Evolutionary conservation across 2,113 vertebrate species (phyloP).

Genomic region (Osmerus eperlanus): DNA sequence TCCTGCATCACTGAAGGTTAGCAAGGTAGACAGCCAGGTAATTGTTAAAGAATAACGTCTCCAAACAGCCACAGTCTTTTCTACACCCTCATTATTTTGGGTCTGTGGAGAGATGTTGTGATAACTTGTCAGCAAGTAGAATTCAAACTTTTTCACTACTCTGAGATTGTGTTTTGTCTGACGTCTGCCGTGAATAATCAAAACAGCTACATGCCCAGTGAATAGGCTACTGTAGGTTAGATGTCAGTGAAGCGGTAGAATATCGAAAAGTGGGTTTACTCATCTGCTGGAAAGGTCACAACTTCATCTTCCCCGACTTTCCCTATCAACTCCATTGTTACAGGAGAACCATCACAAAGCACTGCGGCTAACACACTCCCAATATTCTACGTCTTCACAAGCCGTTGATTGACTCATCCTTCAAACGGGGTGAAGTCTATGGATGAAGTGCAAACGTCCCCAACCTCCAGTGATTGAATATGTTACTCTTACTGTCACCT

Average conservation of each 20-base stretch:
- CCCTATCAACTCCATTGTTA: constrained; percentile 18
- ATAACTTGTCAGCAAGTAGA: too few relatives aligned
- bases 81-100: too few relatives aligned
- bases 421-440: constrained; percentile 11
- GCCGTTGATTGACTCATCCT: constrained; percentile 30
- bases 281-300: constrained; percentile 28
- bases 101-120: too few relatives aligned
- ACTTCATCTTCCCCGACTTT: constrained; percentile 14
- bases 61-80: too few relatives aligned
- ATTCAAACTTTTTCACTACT: too few relatives aligned
- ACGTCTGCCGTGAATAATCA: too few relatives aligned
- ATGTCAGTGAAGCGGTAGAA: constrained; percentile 2
- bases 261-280: constrained; percentile 11
- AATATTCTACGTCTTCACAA: constrained; percentile 14
- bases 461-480: constrained; percentile 22
- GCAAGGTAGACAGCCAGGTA: too few relatives aligned
- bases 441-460: background rate
- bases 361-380: constrained; percentile 35
- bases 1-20: too few relatives aligned
- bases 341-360: constrained; percentile 36
- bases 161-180: too few relatives aligned
- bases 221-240: background rate
- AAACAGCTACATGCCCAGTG: too few relatives aligned
- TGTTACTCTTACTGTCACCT: constrained; percentile 19
- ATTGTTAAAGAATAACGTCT: background rate